phyloP scores from a whole-genome alignment of 2,888 invertebrate species.

The Busseola fusca region DNA sequence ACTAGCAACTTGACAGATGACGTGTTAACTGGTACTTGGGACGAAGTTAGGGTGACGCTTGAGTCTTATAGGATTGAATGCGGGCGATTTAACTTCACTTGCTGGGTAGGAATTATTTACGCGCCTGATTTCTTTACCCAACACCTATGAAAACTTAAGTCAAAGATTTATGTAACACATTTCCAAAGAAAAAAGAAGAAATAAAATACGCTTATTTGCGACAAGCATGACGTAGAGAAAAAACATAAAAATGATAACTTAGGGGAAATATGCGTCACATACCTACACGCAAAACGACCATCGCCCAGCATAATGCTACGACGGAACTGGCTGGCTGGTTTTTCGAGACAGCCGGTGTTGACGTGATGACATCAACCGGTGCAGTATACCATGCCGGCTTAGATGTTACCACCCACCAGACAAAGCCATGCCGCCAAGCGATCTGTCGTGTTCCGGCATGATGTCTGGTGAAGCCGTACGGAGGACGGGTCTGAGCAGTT shows the following conservation, averaged over 20 bases:
- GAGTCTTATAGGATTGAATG: constrained; percentile 31
- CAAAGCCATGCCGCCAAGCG: too few species aligned
- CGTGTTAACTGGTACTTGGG: constrained; percentile 54
- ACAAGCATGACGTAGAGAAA: background rate
- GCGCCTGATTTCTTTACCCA: background rate
- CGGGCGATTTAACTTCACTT: constrained; percentile 34
- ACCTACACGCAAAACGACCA: background rate
- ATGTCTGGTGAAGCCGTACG: too few species aligned
- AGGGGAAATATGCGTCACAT: background rate
- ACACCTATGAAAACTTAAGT: background rate
- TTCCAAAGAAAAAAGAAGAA: background rate
- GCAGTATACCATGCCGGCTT: background rate
- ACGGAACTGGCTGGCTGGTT: background rate
- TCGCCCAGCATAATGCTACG: background rate
- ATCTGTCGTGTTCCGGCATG: too few species aligned
- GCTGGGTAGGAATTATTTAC: constrained; percentile 11
- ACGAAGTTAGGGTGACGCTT: constrained; percentile 40
- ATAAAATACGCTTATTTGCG: background rate
- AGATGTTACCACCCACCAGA: too few species aligned
- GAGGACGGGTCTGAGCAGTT: too few species aligned
- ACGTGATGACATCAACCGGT: background rate
- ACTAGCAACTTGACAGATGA: constrained; percentile 56
- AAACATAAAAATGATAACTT: background rate
- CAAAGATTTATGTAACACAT: background rate
- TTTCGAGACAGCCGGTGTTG: background rate